Conservation (phyloP, 1,140 invertebrate species). For the Amyelois transitella region DNA sequence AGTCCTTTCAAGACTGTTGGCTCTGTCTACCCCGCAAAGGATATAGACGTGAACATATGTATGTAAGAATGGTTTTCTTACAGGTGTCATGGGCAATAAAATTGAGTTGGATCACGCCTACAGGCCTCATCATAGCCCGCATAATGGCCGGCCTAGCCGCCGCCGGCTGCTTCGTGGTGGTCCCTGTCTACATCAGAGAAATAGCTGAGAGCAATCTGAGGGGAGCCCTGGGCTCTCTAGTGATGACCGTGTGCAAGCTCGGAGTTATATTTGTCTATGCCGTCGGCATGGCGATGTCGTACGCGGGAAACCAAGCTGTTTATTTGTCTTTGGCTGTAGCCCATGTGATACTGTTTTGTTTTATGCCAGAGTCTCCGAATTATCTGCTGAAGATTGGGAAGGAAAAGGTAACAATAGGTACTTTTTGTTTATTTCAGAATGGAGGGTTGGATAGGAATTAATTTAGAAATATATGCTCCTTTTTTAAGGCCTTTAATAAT, state of each 20-base stretch:
- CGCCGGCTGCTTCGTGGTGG: slow-evolving; percentile 64
- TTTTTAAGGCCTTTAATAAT: too few species aligned
- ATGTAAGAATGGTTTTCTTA: slow-evolving; percentile 1
- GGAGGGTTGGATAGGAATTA: too few species aligned
- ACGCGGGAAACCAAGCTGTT: slow-evolving; percentile 25
- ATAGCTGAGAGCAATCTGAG: slow-evolving; percentile 58
- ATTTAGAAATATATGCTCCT: too few species aligned
- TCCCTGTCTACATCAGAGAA: slow-evolving; percentile 74
- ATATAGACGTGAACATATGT: too few species aligned
- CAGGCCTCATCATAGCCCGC: slow-evolving; percentile 39
- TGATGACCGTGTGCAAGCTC: slow-evolving; percentile 34
- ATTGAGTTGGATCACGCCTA: slow-evolving; percentile 13
- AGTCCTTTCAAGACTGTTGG: too few species aligned
- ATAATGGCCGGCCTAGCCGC: slow-evolving; percentile 62
- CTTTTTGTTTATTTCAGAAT: too few species aligned
- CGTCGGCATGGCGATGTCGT: slow-evolving; percentile 23
- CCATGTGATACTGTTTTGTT: slow-evolving; percentile 24
- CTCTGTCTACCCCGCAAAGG: too few species aligned
- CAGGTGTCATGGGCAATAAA: slow-evolving; percentile 40
- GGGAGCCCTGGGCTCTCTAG: slow-evolving; percentile 44
- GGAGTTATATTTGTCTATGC: slow-evolving; percentile 39
- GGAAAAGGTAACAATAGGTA: slow-evolving; percentile 23
- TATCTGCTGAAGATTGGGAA: slow-evolving; percentile 28
- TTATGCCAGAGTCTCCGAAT: slow-evolving; percentile 40
- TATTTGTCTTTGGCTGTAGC: slow-evolving; percentile 18